phyloP scores from a whole-genome alignment of 2,888 invertebrate species.

The Heliconius hortense region DNA sequence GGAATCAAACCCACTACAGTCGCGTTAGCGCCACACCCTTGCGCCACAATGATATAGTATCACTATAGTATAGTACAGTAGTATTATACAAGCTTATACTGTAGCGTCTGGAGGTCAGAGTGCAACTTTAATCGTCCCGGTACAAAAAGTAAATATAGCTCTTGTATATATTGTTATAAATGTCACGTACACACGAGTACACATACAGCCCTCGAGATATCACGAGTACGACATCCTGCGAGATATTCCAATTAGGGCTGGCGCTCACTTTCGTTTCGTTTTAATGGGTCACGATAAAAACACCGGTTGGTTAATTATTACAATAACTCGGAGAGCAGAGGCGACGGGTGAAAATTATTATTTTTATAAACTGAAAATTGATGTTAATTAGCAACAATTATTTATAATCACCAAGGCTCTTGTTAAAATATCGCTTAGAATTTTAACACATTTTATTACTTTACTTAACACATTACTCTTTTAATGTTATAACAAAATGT shows the following conservation, averaged over 20 bases:
- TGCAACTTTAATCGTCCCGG: constrained; percentile 56
- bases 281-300: constrained; percentile 29
- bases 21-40: too few species aligned
- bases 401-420: neutral
- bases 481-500: neutral
- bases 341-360: neutral
- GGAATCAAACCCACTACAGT: too few species aligned
- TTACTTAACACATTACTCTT: neutral
- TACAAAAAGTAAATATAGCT: constrained; percentile 26
- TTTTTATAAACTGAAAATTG: neutral
- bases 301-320: constrained; percentile 10
- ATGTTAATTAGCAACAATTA: constrained; percentile 2
- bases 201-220: constrained; percentile 65
- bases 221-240: constrained; percentile 67
- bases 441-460: neutral
- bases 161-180: constrained; percentile 31
- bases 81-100: constrained; percentile 6
- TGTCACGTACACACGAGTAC: constrained; percentile 35
- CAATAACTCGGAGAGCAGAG: neutral
- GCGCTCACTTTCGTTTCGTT: constrained; percentile 33
- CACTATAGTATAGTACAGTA: too few species aligned
- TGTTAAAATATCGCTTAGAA: neutral
- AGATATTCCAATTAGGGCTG: constrained; percentile 61
- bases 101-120: constrained; percentile 53
- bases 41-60: too few species aligned